Conservation (phyloP, 2,888 invertebrate species). For the Agapostemon virescens region DNA sequence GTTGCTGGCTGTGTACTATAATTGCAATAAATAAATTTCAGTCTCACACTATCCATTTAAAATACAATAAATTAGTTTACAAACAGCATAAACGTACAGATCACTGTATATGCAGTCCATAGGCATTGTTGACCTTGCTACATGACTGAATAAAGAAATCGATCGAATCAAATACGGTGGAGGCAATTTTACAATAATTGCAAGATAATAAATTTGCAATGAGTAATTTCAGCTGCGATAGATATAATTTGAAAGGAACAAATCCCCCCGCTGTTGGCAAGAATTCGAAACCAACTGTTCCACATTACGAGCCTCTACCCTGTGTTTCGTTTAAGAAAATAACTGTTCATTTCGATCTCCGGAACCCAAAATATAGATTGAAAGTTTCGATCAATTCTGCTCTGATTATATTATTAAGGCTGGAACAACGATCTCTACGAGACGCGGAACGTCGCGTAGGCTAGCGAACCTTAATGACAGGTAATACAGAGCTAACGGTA, state of each 20-base stretch:
- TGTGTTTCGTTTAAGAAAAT: neutral
- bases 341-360: neutral
- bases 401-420: neutral
- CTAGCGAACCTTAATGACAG: neutral
- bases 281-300: neutral
- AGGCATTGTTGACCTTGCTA: too few species aligned
- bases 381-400: neutral
- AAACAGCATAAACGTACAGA: too few species aligned
- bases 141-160: too few species aligned
- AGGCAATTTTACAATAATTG: too few species aligned
- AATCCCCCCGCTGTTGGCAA: neutral
- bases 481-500: conserved; percentile 32
- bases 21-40: too few species aligned
- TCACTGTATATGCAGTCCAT: too few species aligned
- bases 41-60: neutral
- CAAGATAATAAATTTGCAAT: too few species aligned
- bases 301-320: neutral
- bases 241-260: too few species aligned
- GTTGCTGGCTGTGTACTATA: too few species aligned
- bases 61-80: neutral
- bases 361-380: neutral
- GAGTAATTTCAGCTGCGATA: too few species aligned
- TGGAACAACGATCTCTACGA: neutral
- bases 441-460: neutral
- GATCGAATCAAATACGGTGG: too few species aligned